Base-by-base conservation (phyloP, 2,113 vertebrate genomes). In the Mesocricetus auratus region DNA sequence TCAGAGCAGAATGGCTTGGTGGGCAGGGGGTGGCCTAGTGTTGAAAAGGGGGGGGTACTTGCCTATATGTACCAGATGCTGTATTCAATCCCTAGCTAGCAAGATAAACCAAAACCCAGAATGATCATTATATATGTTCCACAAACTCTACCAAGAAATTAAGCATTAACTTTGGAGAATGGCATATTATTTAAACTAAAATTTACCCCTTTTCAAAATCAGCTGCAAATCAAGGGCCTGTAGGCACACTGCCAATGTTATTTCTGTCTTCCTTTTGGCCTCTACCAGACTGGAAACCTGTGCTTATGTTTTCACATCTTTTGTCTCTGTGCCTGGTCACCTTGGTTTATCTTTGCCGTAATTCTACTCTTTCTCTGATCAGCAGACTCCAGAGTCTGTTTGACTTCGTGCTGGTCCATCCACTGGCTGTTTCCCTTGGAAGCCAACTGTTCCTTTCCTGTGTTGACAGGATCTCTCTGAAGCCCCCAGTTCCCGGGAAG, bases 91-190 rank as follows among this genome's bases (percentile, higher is more conserved):
- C 26, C 73, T 75, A 29, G 42, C 12, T 62, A 66, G 13, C 39
- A 66, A 9, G 17, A 58, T 36, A 31, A 62, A 53, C 78, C 42
- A 75, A 45, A 45, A 19, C 15, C 26, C 21, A n/a, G 8, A 82
- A 29, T 42, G n/a, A 12, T 39, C 47, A 8, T 29, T 11, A 33
- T n/a, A 58, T 71, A 75, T 60, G 60, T 47, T 39, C 24, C 39
- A 75, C 22, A 77, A 62, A 53, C 39, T 45, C 78, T 36, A 21
- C 78, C 42, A 62, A 47, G 19, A 15, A 81, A 71, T 71, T 33
- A 90, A 86, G 58, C 36, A 62, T 83, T 83, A 45, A 69, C 45
- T 86, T 82, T 86, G 17, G 68, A 89, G 50, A 26, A 24, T 58
- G 68, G 11, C 56, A 68, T 29, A 3, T 56, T 90, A 53, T 31